Base-by-base conservation (phyloP, 2,888 invertebrate species). In the Meliscaeva auricollis region DNA sequence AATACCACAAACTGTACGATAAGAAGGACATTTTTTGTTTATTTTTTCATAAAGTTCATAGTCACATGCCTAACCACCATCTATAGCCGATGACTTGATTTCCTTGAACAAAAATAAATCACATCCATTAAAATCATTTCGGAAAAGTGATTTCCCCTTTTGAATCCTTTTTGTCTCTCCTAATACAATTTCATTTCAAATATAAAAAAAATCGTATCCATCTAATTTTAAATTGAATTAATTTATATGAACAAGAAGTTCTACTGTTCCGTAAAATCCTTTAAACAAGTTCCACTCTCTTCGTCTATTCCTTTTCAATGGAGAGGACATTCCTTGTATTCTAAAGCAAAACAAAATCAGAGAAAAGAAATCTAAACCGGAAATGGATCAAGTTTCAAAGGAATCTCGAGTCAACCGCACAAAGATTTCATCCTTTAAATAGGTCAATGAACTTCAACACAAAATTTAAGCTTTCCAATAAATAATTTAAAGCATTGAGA, bases 381-480 rank as follows among this genome's bases (percentile, higher is more conserved):
- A 60, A 41, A 41, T 41, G 41, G 22, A 60, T 60, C 22, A 60
- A 8, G 15, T 41, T 20, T 22, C 22, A 20, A 1, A n/a, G n/a
- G 22, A 58, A 38, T 20, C n/a, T n/a, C 20, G 30, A 30, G 30
- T 15, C 26, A 54, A 26, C 26, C 26, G 26, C 26, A 56, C 15
- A 35, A 35, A 20, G 58, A 58, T 26, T 77, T 9, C 64, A 4
- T 58, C 13, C 6, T n/a, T 5, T 13, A 26, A 66, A 54, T 58
- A 32, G 73, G 73, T 60, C 79, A 79, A 35, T 48, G 79, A 52
- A 60, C 79, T 56, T 56, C 48, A 68, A 44, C 44, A 73, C 15
- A 41, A 0, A 35, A 41, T 48, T 41, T 56, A 62, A 48, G 70
- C 46, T 64, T 64, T 46, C n/a, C n/a, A n/a, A n/a, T n/a, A n/a